phyloP scores from a whole-genome alignment of 2,888 invertebrate genomes.

The Rotaria macrura region DNA sequence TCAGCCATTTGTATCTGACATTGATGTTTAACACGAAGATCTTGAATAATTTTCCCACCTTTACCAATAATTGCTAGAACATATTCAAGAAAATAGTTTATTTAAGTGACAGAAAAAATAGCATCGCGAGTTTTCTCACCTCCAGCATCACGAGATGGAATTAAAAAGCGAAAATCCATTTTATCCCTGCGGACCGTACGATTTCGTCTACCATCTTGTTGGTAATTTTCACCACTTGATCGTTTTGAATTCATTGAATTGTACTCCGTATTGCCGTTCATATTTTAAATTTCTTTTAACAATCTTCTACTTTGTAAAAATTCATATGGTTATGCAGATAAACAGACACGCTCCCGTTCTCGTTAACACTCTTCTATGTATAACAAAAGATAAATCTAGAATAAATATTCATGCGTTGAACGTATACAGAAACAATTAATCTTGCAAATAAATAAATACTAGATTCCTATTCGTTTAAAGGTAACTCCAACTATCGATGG shows the following conservation, averaged over 20 bases:
- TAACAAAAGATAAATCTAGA: no score
- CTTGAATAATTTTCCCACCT: slow-evolving; percentile 12
- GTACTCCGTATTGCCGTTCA: background rate
- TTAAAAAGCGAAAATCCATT: background rate
- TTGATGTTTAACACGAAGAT: background rate
- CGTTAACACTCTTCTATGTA: background rate
- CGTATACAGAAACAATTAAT: background rate
- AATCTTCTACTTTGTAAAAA: no score
- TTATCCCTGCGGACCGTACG: background rate
- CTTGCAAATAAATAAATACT: no score
- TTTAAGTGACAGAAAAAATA: no score
- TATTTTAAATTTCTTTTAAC: no score
- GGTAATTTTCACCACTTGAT: background rate
- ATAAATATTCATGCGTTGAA: no score
- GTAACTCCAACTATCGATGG: no score
- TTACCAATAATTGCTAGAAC: background rate
- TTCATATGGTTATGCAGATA: background rate
- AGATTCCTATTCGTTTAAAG: no score
- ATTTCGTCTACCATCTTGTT: background rate
- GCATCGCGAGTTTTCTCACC: background rate
- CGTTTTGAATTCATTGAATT: background rate
- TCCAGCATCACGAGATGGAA: slow-evolving; percentile 14
- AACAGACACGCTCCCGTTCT: background rate
- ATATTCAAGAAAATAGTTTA: background rate
- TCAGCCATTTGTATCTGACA: slow-evolving; percentile 93